Conservation (phyloP, 2,113 vertebrate species). For the Peromyscus leucopus region DNA sequence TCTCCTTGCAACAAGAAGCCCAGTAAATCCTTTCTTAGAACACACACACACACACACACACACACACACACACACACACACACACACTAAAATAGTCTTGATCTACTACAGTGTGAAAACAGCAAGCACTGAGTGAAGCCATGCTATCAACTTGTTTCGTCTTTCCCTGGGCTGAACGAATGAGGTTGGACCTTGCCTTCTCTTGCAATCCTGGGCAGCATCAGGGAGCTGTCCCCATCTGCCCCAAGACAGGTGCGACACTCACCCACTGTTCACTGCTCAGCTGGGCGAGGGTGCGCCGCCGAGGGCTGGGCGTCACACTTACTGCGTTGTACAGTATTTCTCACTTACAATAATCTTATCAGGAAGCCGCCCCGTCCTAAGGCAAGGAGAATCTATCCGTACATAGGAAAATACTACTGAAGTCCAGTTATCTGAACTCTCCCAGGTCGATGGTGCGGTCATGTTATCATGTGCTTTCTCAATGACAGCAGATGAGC, state of each 20-base stretch:
- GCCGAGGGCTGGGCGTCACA: too few species aligned
- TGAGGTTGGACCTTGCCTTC: background rate
- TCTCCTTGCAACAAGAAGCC: background rate
- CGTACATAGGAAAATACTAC: background rate
- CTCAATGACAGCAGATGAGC: background rate
- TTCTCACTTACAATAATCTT: background rate
- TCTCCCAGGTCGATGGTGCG: background rate
- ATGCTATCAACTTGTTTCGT: background rate
- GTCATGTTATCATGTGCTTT: accelerated
- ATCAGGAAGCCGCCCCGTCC: background rate
- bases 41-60: too few species aligned
- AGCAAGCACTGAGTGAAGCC: background rate
- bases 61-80: too few species aligned
- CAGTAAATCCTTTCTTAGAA: background rate
- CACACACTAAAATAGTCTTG: background rate
- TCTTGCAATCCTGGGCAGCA: background rate
- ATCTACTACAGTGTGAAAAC: background rate
- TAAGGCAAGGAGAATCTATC: background rate
- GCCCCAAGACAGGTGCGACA: background rate
- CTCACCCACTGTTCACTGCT: background rate
- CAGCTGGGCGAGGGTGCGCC: accelerated
- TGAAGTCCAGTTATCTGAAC: background rate
- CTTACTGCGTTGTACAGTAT: too few species aligned
- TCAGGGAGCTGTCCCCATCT: background rate
- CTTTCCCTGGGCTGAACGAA: background rate